Evolutionary conservation across 23 tunicate species (phyloP).

Genomic region (Clavelina lepadiformis): DNA sequence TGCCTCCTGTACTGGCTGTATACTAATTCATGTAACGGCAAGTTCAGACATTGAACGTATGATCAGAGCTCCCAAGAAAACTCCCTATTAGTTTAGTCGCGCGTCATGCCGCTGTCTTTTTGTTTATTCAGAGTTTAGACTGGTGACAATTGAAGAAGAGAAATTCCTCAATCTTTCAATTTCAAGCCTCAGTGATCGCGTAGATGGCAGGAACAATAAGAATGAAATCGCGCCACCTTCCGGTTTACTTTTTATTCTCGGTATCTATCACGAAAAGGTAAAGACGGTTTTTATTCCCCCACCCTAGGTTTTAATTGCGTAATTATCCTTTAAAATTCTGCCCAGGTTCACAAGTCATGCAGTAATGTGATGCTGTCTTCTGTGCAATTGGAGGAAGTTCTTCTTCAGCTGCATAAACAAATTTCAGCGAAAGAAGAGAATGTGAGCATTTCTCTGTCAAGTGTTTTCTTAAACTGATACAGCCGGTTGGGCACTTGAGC

Average conservation of each 20-base stretch:
- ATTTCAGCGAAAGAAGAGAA: slow-evolving; percentile 38
- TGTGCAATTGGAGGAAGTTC: slow-evolving; percentile 6
- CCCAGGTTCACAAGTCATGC: neutral
- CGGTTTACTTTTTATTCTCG: neutral
- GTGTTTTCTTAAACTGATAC: too few species aligned
- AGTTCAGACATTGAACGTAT: too few species aligned
- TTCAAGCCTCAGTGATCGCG: slow-evolving; percentile 15
- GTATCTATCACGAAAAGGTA: slow-evolving; percentile 11
- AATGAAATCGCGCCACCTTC: neutral
- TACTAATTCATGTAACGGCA: too few species aligned
- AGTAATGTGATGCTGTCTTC: neutral
- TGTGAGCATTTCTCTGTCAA: slow-evolving; percentile 7
- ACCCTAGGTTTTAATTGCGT: neutral
- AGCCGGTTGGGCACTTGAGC: too few species aligned
- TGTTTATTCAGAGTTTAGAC: slow-evolving; percentile 18
- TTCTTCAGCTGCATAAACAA: slow-evolving; percentile 9
- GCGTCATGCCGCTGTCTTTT: too few species aligned
- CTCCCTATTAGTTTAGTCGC: too few species aligned
- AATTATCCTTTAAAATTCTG: too few species aligned
- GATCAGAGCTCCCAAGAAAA: too few species aligned
- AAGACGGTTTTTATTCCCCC: neutral
- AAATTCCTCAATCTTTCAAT: slow-evolving; percentile 36
- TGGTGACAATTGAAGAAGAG: slow-evolving; percentile 29
- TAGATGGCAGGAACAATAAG: slow-evolving; percentile 1
- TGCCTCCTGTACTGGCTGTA: too few species aligned